Percentiles rank a stretch among this genome's conserved stretches.
phyloP scores from a whole-genome alignment of 2,797 vertebrate species.

The Chiropotes sagulatus region DNA sequence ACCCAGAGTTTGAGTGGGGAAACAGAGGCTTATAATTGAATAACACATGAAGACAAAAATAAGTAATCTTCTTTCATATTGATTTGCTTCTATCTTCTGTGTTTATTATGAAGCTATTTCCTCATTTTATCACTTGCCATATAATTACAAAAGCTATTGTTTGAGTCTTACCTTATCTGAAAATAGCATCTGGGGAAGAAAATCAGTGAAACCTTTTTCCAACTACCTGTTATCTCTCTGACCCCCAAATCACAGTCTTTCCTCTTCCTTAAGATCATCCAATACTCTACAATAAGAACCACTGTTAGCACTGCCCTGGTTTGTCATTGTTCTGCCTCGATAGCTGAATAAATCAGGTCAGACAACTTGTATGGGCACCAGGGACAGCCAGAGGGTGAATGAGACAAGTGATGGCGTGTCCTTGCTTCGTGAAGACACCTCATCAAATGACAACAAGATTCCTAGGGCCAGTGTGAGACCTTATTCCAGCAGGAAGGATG shows the following conservation, averaged over 20 bases:
- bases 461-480: constrained; percentile 31
- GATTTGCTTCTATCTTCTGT: not conserved
- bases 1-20: not conserved
- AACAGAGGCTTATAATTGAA: not conserved
- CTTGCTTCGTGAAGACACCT: not conserved
- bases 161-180: constrained; percentile 50
- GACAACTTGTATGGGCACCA: constrained; percentile 12
- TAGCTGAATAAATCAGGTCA: constrained; percentile 32
- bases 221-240: not conserved
- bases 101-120: not conserved
- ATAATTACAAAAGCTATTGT: constrained; percentile 33
- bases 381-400: constrained; percentile 47
- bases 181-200: constrained; percentile 39
- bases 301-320: not conserved
- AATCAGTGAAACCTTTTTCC: constrained; percentile 43
- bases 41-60: not conserved
- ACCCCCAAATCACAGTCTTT: not conserved
- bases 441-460: not conserved
- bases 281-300: not conserved
- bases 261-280: not conserved
- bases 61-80: not conserved
- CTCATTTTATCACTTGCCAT: not conserved
- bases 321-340: constrained; percentile 13
- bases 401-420: constrained; percentile 3
- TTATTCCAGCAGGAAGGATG: not conserved